Conservation (phyloP, 2,888 invertebrate genomes). For the Chrysolina americana region DNA sequence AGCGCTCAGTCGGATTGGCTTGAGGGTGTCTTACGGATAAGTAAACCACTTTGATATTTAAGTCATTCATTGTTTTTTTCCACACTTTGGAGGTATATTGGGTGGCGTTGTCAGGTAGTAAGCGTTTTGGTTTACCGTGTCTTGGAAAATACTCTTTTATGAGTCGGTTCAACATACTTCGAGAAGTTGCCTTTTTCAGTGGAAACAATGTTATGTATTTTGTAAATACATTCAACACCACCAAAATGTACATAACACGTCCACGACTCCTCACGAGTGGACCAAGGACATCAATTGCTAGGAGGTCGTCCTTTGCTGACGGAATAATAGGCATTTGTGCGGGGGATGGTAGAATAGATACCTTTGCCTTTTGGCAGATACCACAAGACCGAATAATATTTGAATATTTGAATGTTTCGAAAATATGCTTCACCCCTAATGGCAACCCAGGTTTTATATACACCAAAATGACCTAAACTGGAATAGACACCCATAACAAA, state of each 20-base stretch:
- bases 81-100: constrained; percentile 28
- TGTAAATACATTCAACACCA: constrained; percentile 2
- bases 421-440: not conserved
- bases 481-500: not conserved
- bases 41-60: constrained; percentile 18
- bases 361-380: constrained; percentile 34
- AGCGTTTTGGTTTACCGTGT: constrained; percentile 1
- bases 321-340: constrained; percentile 32
- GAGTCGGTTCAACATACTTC: constrained; percentile 15
- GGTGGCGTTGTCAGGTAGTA: constrained; percentile 30
- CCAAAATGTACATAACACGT: not conserved
- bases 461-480: constrained; percentile 7
- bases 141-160: constrained; percentile 23
- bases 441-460: constrained; percentile 11
- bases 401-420: constrained; percentile 27
- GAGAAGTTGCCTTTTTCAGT: constrained; percentile 24
- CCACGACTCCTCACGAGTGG: constrained; percentile 26
- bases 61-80: not conserved
- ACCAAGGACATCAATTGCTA: constrained; percentile 24
- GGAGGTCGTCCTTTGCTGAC: constrained; percentile 1
- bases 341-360: constrained; percentile 25
- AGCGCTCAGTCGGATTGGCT: constrained; percentile 24
- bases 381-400: constrained; percentile 13
- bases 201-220: constrained; percentile 15
- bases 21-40: not conserved